phyloP scores from a whole-genome alignment of 2,888 invertebrate species.

The Ormyrus nitidulus region DNA sequence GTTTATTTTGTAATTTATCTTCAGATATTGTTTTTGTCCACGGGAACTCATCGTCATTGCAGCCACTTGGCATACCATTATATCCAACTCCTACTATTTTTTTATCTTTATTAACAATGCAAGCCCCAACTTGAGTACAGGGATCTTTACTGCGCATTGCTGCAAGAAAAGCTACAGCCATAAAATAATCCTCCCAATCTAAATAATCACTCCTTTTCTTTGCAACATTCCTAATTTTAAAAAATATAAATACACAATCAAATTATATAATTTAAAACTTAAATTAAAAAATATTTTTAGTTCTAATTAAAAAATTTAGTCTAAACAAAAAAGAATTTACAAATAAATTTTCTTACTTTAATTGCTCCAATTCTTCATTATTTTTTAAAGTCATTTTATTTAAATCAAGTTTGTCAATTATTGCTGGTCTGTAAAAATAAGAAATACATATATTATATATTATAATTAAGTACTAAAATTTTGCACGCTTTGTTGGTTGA shows the following conservation, averaged over 20 bases:
- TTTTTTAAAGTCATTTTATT: constrained; percentile 1
- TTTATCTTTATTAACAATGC: constrained; percentile 91
- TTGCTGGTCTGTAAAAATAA: not conserved
- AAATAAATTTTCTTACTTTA: constrained; percentile 13
- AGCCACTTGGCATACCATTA: constrained; percentile 97
- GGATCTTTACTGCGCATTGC: constrained; percentile 98
- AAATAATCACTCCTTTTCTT: constrained; percentile 82
- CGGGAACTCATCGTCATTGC: constrained; percentile 91
- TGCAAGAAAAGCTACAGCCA: constrained; percentile 93
- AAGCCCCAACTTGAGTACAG: constrained; percentile 94
- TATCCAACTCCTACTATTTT: constrained; percentile 96
- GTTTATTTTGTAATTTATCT: constrained; percentile 84
- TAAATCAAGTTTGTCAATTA: constrained; percentile 10
- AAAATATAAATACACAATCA: not conserved
- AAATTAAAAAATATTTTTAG: constrained; percentile 33
- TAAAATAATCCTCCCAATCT: constrained; percentile 96
- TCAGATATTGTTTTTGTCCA: constrained; percentile 84
- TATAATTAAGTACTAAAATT: no score
- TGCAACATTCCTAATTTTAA: constrained; percentile 61
- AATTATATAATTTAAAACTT: not conserved
- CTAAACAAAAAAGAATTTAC: not conserved
- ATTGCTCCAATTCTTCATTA: not conserved
- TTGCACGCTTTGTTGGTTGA: no score
- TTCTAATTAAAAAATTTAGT: not conserved
- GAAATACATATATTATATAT: not conserved